Evolutionary conservation across 1,140 invertebrate species (phyloP).

Genomic region (Anagrus nilaparvatae): DNA sequence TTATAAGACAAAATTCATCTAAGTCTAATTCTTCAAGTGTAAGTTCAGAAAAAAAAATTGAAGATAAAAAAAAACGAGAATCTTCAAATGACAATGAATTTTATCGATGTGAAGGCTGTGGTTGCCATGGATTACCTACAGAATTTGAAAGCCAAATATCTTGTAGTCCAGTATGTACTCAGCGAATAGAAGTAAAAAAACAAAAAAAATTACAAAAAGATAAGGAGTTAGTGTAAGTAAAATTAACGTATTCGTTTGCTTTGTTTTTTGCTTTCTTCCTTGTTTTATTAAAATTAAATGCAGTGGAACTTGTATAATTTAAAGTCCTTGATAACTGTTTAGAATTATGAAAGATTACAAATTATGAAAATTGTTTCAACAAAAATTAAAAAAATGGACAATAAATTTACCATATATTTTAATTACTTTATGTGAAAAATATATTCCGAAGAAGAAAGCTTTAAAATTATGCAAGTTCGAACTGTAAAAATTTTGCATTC

Average conservation of each 20-base stretch:
- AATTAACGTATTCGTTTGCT: not conserved
- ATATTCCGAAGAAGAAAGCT: too few relatives aligned
- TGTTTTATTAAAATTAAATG: not conserved
- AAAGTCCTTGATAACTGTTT: too few relatives aligned
- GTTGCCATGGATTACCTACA: constrained; percentile 69
- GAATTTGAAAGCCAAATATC: constrained; percentile 70
- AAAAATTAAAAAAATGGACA: too few relatives aligned
- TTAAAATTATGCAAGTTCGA: too few relatives aligned
- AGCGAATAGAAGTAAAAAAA: constrained; percentile 35
- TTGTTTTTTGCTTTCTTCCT: not conserved
- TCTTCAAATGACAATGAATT: constrained; percentile 40
- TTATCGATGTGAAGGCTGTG: constrained; percentile 71
- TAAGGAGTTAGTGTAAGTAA: constrained; percentile 32
- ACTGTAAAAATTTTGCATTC: constrained; percentile 3
- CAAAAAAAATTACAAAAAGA: constrained; percentile 31
- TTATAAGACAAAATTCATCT: constrained; percentile 35
- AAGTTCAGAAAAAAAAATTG: constrained; percentile 32
- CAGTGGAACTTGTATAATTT: too few relatives aligned
- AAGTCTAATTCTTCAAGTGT: constrained; percentile 26
- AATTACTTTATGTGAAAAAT: too few relatives aligned
- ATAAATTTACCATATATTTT: too few relatives aligned
- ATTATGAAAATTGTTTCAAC: too few relatives aligned
- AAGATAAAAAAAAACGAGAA: constrained; percentile 33
- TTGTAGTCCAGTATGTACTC: constrained; percentile 45
- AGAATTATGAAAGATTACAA: too few relatives aligned